Evolutionary conservation across 2,113 vertebrate genomes (phyloP).

Genomic region (Ascaphus truei): DNA sequence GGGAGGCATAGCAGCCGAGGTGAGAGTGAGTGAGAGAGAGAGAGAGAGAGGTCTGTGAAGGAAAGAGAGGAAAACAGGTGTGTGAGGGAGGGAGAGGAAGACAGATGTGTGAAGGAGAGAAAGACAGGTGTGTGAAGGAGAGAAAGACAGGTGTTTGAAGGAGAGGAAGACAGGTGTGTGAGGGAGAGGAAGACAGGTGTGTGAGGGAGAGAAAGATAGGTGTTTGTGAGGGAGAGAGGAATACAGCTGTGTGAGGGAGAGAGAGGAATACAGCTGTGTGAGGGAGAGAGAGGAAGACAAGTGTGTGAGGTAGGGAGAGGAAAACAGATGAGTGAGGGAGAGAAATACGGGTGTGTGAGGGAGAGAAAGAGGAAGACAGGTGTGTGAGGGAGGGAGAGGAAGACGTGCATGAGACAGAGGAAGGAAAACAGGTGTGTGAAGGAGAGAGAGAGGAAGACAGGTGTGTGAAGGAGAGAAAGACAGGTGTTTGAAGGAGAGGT

Average conservation of each 20-base stretch:
- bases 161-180: constrained; percentile 49
- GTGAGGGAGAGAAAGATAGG: constrained; percentile 45
- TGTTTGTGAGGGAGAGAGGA: background rate
- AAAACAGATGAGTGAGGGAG: too few relatives aligned
- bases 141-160: constrained; percentile 31
- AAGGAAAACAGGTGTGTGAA: constrained; percentile 53
- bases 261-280: too few relatives aligned
- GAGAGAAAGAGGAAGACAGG: constrained; percentile 53
- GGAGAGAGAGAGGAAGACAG: constrained; percentile 53
- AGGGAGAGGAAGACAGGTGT: constrained; percentile 56
- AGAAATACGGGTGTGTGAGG: constrained; percentile 53
- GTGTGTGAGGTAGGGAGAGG: constrained; percentile 71
- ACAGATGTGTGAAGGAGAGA: constrained; percentile 43
- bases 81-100: constrained; percentile 69
- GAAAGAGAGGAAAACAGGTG: constrained; percentile 35
- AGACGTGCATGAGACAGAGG: too few relatives aligned
- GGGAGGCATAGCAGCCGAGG: constrained; percentile 11
- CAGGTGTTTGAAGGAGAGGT: background rate
- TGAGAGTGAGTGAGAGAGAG: background rate
- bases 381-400: constrained; percentile 49
- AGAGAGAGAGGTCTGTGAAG: constrained; percentile 12
- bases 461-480: constrained; percentile 48
- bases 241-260: constrained; percentile 62
- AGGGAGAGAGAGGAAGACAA: background rate
- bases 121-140: constrained; percentile 52